These are phyloP conservation scores for Anser cygnoides DNA, from an alignment of 2,113 vertebrate genomes.

Conservation along the genomic window DNA sequence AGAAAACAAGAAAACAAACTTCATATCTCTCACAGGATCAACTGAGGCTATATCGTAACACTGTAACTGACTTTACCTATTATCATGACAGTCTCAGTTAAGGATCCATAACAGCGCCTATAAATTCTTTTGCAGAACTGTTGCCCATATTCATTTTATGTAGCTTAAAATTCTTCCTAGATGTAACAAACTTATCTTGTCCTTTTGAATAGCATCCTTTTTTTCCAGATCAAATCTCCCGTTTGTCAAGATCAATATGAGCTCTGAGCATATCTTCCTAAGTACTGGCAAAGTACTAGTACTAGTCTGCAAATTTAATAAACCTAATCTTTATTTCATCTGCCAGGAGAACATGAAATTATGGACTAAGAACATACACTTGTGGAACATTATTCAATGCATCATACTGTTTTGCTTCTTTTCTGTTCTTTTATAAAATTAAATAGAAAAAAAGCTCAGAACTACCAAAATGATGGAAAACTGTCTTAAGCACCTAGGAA, in stretches of 20 bases:
- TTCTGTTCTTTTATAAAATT: not conserved
- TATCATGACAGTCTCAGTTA: not conserved
- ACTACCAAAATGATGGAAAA: not conserved
- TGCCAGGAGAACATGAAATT: not conserved
- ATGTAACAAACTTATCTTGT: not conserved
- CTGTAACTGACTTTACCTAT: not conserved
- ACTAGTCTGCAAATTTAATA: not conserved
- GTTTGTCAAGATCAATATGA: not conserved
- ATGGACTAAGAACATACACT: not conserved
- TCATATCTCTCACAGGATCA: not conserved
- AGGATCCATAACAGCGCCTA: not conserved
- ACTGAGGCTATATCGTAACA: not conserved
- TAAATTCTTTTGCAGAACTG: not conserved
- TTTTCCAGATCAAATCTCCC: not conserved
- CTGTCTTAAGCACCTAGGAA: not conserved
- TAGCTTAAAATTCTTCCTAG: not conserved
- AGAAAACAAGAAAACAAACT: not conserved
- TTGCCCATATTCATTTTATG: not conserved
- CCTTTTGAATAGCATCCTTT: not conserved
- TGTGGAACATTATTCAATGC: not conserved
- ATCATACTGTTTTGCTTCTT: not conserved
- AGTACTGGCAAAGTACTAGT: not conserved
- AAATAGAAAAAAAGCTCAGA: not conserved
- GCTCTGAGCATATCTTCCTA: not conserved
- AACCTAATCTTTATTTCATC: not conserved